A percentile compares a stretch with the other conserved stretches of the same genome.
Evolutionary conservation across 2,113 vertebrate species (phyloP).

Genomic region (Mormyrus iriodes): DNA sequence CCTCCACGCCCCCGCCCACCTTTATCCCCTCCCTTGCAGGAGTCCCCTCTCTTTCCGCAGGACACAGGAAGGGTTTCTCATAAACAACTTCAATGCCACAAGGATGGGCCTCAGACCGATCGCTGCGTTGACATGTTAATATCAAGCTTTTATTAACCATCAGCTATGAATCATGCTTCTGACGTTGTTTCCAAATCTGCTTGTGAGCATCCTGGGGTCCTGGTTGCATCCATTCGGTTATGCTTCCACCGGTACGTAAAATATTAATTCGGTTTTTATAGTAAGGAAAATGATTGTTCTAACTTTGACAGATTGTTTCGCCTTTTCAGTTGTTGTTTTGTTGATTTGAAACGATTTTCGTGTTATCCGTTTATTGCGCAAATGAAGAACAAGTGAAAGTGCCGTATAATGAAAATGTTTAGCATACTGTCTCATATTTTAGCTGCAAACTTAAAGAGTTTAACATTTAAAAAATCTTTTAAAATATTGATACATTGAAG

Average conservation of each 20-base stretch:
- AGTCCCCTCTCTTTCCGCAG: slow-evolving; percentile 39
- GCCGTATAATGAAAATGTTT: slow-evolving; percentile 31
- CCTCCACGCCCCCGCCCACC: not conserved
- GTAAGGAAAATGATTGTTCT: not conserved
- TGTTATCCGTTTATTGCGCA: slow-evolving; percentile 29
- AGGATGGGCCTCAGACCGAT: slow-evolving; percentile 54
- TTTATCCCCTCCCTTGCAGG: slow-evolving; percentile 29
- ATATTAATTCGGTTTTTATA: not conserved
- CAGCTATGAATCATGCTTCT: slow-evolving; percentile 76
- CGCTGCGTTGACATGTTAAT: slow-evolving; percentile 58
- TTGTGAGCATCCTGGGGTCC: slow-evolving; percentile 59
- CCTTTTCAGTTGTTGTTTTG: not conserved
- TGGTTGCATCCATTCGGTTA: slow-evolving; percentile 53
- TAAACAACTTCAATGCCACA: slow-evolving; percentile 44
- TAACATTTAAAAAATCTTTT: not conserved
- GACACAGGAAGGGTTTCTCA: slow-evolving; percentile 48
- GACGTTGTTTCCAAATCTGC: slow-evolving; percentile 65
- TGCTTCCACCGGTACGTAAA: slow-evolving; percentile 61
- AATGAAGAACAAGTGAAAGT: slow-evolving; percentile 41
- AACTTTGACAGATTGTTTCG: not conserved
- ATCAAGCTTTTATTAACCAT: slow-evolving; percentile 52
- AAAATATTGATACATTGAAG: not conserved
- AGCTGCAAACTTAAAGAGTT: not conserved
- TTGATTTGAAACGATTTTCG: not conserved
- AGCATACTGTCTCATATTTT: slow-evolving; percentile 39